Evolutionary conservation across 2,888 invertebrate genomes (phyloP).

Genomic region (Eurytoma californica): DNA sequence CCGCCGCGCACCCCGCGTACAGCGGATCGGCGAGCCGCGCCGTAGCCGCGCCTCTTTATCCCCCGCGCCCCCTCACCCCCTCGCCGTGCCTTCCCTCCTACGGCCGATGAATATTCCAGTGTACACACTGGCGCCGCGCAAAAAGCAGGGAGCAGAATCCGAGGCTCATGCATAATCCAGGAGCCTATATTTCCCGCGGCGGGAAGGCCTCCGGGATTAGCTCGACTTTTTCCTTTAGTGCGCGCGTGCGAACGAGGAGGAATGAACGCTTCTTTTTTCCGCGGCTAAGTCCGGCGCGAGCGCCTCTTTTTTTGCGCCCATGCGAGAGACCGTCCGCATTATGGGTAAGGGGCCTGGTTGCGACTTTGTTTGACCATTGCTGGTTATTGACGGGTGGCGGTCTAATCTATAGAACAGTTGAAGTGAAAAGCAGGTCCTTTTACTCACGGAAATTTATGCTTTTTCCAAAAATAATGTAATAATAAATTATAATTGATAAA

Average conservation of each 20-base stretch:
- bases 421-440: no score
- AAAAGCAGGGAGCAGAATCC: constrained; percentile 12
- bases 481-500: no score
- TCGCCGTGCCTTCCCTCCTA: no score
- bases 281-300: no score
- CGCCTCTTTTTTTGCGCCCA: no score
- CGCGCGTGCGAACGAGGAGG: constrained; percentile 21
- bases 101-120: neutral
- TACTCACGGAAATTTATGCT: no score
- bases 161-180: constrained; percentile 64
- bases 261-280: neutral
- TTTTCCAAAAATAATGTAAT: no score
- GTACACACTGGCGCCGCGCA: neutral
- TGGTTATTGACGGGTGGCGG: no score
- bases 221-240: neutral
- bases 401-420: no score
- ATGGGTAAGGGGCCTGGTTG: no score
- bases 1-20: neutral
- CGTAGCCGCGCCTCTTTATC: neutral
- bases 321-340: no score
- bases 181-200: constrained; percentile 58
- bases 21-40: neutral
- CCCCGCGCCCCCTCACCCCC: neutral
- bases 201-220: constrained; percentile 48
- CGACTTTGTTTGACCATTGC: no score